Evolutionary conservation across 1,140 invertebrate species (phyloP).

Genomic region (Zaprionus ghesquierei): DNA sequence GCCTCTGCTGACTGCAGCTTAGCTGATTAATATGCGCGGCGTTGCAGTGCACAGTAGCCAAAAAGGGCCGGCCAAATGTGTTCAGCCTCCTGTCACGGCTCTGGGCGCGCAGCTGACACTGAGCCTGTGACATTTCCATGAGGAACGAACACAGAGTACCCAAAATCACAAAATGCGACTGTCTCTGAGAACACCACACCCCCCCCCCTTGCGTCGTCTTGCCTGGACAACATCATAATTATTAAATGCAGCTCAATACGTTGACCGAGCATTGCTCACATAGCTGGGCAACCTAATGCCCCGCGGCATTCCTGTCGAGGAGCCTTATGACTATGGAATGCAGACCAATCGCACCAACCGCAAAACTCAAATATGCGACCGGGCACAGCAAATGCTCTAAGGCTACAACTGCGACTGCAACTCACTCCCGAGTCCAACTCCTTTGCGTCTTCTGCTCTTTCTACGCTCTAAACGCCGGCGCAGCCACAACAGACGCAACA

Average conservation of each 20-base stretch:
- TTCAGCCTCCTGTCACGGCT: constrained; percentile 31
- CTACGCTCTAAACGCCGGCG: constrained; percentile 68
- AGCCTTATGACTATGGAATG: constrained; percentile 78
- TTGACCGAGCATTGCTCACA: constrained; percentile 68
- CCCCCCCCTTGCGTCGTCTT: not conserved
- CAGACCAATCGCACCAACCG: constrained; percentile 71
- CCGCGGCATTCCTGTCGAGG: constrained; percentile 61
- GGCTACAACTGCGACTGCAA: not conserved
- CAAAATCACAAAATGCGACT: constrained; percentile 52
- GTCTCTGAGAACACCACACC: not conserved
- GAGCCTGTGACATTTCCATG: constrained; percentile 77
- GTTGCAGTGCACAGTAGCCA: constrained; percentile 45
- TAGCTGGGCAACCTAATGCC: constrained; percentile 71
- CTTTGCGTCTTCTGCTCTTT: not conserved
- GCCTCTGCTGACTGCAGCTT: not conserved
- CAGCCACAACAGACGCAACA: constrained; percentile 36
- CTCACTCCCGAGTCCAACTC: not conserved
- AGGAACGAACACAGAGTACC: constrained; percentile 42
- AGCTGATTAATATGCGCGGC: constrained; percentile 62
- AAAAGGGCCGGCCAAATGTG: constrained; percentile 40
- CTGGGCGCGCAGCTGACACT: constrained; percentile 52
- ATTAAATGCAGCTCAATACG: constrained; percentile 82
- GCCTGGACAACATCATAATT: constrained; percentile 53
- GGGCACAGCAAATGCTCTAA: constrained; percentile 8
- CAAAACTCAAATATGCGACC: constrained; percentile 49